A percentile compares a stretch with the other conserved stretches of the same genome.
Conservation (phyloP, 2,797 vertebrate species). For the Somateria mollissima region DNA sequence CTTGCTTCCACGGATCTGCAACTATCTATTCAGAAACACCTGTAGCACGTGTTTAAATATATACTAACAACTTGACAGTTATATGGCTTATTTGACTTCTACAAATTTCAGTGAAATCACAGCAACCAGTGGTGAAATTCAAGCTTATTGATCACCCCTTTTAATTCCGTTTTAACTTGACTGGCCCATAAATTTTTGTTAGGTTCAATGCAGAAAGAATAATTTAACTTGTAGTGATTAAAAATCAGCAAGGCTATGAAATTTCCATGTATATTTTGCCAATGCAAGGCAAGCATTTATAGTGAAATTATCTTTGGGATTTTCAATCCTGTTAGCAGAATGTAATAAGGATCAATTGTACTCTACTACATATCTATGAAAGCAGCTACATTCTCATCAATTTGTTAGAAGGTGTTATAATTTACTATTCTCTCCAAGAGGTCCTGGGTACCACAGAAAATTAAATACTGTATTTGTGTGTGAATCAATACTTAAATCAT, state of each 20-base stretch:
- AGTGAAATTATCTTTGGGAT: background rate
- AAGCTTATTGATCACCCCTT: background rate
- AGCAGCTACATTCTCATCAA: background rate
- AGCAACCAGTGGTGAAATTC: background rate
- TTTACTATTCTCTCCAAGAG: background rate
- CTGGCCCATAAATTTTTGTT: background rate
- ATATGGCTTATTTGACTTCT: background rate
- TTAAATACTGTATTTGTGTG: background rate
- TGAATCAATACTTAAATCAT: background rate
- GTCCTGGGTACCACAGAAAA: background rate
- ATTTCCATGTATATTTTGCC: background rate
- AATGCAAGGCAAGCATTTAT: background rate
- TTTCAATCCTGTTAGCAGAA: background rate
- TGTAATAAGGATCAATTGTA: background rate
- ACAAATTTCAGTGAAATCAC: background rate
- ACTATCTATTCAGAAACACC: background rate
- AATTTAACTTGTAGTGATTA: background rate
- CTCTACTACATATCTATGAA: background rate
- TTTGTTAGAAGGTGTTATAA: background rate
- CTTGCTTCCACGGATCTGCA: background rate
- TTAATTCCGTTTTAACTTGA: background rate
- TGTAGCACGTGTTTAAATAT: background rate
- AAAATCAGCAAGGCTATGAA: constrained; percentile 1
- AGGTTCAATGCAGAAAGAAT: background rate
- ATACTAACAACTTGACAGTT: background rate